Evolutionary conservation across 2,113 vertebrate genomes (phyloP).

Genomic region (Motacilla alba): DNA sequence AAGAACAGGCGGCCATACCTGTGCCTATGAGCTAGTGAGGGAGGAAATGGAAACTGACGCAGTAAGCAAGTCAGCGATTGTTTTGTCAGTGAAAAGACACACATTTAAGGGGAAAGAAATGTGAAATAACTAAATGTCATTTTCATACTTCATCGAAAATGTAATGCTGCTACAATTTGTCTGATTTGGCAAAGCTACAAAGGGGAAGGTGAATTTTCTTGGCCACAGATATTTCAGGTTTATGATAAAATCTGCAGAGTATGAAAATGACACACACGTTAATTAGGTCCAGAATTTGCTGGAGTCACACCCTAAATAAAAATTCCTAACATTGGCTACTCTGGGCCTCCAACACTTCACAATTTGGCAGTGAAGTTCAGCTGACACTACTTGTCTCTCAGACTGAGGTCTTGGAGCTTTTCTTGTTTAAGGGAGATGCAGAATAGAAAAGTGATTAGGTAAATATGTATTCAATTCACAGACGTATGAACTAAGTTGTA

Average conservation of each 20-base stretch:
- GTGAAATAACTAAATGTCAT: neutral
- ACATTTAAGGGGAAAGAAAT: neutral
- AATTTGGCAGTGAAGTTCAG: neutral
- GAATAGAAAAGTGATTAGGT: neutral
- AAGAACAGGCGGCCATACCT: neutral
- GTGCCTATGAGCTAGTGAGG: neutral
- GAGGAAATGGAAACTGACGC: neutral
- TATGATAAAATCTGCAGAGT: neutral
- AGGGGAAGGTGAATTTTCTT: neutral
- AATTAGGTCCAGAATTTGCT: neutral
- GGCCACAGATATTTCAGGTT: neutral
- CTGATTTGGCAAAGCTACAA: neutral
- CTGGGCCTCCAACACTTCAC: neutral
- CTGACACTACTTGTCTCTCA: neutral
- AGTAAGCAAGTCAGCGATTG: neutral
- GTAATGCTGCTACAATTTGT: neutral
- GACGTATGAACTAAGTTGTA: neutral
- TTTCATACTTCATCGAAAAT: neutral
- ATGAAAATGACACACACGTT: neutral
- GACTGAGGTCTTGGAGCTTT: neutral
- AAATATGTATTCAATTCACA: neutral
- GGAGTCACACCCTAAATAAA: neutral
- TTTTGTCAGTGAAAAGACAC: neutral
- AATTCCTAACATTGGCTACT: neutral
- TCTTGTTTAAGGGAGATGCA: neutral